phyloP scores from a whole-genome alignment of 2,888 invertebrate genomes.

The Geotrupes spiniger region DNA sequence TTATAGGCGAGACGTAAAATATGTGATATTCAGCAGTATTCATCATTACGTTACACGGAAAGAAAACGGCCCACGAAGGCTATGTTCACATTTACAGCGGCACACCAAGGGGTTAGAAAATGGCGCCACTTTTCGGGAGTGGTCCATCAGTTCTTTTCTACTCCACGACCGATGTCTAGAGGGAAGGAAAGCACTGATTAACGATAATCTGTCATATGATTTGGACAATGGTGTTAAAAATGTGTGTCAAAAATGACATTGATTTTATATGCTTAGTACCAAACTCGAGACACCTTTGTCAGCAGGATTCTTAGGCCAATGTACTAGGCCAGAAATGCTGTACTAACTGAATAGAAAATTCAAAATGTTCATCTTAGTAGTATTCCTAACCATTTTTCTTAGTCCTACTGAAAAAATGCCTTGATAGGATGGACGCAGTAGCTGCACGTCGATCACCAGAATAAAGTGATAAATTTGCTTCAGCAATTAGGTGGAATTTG shows the following conservation, averaged over 20 bases:
- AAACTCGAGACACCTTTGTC: slow-evolving; percentile 7
- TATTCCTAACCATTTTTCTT: neutral
- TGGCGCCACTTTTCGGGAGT: too few species aligned
- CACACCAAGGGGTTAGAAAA: too few species aligned
- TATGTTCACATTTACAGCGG: too few species aligned
- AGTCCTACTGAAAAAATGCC: neutral
- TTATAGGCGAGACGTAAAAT: too few species aligned
- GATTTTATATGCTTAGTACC: slow-evolving; percentile 4
- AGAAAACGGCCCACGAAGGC: too few species aligned
- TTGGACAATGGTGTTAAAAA: neutral
- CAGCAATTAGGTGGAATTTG: neutral
- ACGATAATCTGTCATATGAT: neutral
- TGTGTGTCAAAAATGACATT: slow-evolving; percentile 9
- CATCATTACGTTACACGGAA: too few species aligned
- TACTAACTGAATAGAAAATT: too few species aligned
- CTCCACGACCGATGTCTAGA: neutral
- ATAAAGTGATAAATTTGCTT: neutral
- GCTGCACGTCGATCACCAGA: neutral
- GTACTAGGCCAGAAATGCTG: slow-evolving; percentile 1
- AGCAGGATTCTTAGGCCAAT: slow-evolving; percentile 1
- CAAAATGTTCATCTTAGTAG: slow-evolving; percentile 1
- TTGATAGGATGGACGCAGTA: neutral
- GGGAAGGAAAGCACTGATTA: slow-evolving; percentile 5
- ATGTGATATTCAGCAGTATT: too few species aligned
- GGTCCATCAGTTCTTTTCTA: too few species aligned